Conservation (phyloP, 2,113 vertebrate species). For the Lepus europaeus region DNA sequence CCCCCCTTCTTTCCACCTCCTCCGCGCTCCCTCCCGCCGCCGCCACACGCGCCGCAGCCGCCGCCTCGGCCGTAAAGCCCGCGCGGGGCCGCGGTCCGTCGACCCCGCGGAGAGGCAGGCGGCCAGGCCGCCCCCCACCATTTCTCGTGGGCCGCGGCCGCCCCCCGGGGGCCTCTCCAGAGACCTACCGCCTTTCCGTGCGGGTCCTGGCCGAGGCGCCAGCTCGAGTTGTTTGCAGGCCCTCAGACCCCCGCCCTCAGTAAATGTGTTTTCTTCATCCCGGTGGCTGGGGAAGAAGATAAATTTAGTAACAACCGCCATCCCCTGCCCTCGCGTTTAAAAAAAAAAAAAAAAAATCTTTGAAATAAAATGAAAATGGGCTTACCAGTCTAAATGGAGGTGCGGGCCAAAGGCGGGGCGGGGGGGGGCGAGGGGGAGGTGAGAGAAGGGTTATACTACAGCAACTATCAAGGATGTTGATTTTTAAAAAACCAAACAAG, state of each 20-base stretch:
- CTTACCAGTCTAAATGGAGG: slow-evolving; percentile 60
- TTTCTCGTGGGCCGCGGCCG: slow-evolving; percentile 69
- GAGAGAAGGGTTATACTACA: slow-evolving; percentile 56
- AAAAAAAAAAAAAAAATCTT: slow-evolving; percentile 39
- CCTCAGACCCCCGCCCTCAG: slow-evolving; percentile 79
- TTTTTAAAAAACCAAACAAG: slow-evolving; percentile 57
- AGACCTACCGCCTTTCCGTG: slow-evolving; percentile 63
- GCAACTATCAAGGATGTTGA: slow-evolving; percentile 41
- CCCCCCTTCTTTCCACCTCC: slow-evolving; percentile 83
- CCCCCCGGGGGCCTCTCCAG: slow-evolving; percentile 68
- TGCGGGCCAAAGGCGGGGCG: slow-evolving; percentile 28
- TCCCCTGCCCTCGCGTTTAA: slow-evolving; percentile 66
- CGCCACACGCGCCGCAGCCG: slow-evolving; percentile 75
- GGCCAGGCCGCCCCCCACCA: slow-evolving; percentile 65
- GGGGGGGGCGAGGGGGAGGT: background rate
- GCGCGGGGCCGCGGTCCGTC: slow-evolving; percentile 78
- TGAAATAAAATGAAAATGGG: slow-evolving; percentile 76
- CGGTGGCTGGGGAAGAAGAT: slow-evolving; percentile 74
- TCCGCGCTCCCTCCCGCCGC: slow-evolving; percentile 77
- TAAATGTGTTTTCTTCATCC: slow-evolving; percentile 78
- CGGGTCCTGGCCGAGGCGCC: slow-evolving; percentile 63
- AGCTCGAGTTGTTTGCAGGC: slow-evolving; percentile 75
- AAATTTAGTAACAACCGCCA: slow-evolving; percentile 79
- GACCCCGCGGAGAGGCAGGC: slow-evolving; percentile 73
- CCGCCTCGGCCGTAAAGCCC: slow-evolving; percentile 80